Percentiles rank a stretch among this genome's conserved stretches.
These are phyloP conservation scores for Cabera pusaria DNA, from an alignment of 2,888 invertebrate species.

Conservation along the genomic window DNA sequence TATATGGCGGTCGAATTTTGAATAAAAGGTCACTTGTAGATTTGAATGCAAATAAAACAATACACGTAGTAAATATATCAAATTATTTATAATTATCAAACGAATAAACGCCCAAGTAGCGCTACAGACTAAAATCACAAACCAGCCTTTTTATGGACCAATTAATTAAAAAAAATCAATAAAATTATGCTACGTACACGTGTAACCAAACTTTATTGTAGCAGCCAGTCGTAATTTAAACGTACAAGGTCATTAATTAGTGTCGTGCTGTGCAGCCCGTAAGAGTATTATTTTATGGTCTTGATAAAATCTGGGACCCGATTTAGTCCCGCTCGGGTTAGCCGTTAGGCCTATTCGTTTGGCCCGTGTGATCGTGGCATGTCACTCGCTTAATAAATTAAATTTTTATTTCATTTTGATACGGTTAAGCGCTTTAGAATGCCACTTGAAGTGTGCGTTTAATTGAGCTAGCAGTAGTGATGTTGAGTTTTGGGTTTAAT, in stretches of 20 bases:
- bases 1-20: too few relatives aligned
- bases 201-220: slow-evolving; percentile 66
- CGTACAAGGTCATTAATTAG: slow-evolving; percentile 71
- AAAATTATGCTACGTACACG: slow-evolving; percentile 66
- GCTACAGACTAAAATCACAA: slow-evolving; percentile 23
- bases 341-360: too few relatives aligned
- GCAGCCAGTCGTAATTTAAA: slow-evolving; percentile 59
- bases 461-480: too few relatives aligned
- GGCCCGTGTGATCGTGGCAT: background rate
- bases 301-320: slow-evolving; percentile 53
- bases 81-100: too few relatives aligned
- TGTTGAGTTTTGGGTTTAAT: too few relatives aligned
- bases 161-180: slow-evolving; percentile 63
- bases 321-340: too few relatives aligned
- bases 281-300: slow-evolving; percentile 62
- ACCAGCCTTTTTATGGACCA: slow-evolving; percentile 44
- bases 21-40: too few relatives aligned
- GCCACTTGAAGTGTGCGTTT: too few relatives aligned
- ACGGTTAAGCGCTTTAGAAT: background rate
- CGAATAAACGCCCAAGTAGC: slow-evolving; percentile 2
- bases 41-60: too few relatives aligned
- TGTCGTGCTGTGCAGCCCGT: slow-evolving; percentile 53
- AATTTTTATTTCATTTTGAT: background rate
- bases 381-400: slow-evolving; percentile 5
- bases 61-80: too few relatives aligned